A percentile compares a stretch with the other conserved stretches of the same genome.
These are phyloP conservation scores for Galleria mellonella DNA, from an alignment of 1,140 invertebrate species.

Conservation along the genomic window DNA sequence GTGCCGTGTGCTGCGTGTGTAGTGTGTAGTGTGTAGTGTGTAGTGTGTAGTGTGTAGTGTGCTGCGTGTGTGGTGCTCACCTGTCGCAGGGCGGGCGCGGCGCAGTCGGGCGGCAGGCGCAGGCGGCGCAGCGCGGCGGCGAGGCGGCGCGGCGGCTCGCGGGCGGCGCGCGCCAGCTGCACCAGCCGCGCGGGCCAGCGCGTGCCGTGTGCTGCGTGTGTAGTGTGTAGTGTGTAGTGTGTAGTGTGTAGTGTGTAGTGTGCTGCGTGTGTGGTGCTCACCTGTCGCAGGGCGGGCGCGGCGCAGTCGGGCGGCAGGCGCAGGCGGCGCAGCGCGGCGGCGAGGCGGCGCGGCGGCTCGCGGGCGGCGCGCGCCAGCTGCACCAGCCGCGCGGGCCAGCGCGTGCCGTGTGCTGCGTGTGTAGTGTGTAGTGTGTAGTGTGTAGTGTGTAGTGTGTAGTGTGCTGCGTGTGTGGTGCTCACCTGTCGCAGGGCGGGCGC, in stretches of 20 bases:
- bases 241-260: too few relatives aligned
- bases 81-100: conserved; percentile 24
- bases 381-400: conserved; percentile 44
- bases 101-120: conserved; percentile 41
- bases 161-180: conserved; percentile 34
- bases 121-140: conserved; percentile 29
- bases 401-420: conserved; percentile 27
- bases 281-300: conserved; percentile 23
- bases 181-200: conserved; percentile 46
- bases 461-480: too few relatives aligned
- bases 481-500: conserved; percentile 27
- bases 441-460: too few relatives aligned
- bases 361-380: conserved; percentile 36
- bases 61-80: too few relatives aligned
- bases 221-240: too few relatives aligned
- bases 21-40: too few relatives aligned
- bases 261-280: too few relatives aligned
- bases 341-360: conserved; percentile 23
- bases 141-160: conserved; percentile 23
- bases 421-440: too few relatives aligned
- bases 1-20: conserved; percentile 27
- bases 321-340: conserved; percentile 26
- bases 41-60: too few relatives aligned
- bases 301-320: conserved; percentile 44
- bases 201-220: conserved; percentile 25